Base-by-base conservation (phyloP, 2,888 invertebrate species). In the Trissoscelio sp. region DNA sequence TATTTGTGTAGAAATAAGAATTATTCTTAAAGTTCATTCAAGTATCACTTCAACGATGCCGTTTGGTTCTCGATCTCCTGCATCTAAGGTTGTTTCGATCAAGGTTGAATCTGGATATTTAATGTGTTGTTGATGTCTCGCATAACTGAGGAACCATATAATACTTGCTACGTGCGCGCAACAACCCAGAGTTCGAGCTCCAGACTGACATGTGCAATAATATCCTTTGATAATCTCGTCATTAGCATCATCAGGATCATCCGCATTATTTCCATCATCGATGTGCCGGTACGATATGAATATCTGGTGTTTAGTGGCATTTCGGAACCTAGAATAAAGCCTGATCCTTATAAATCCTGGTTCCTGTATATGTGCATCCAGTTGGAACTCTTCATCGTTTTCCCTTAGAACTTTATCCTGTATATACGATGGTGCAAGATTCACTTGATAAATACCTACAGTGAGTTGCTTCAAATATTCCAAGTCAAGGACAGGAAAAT, bases 381-480 rank as follows among this genome's bases (percentile, higher is more conserved):
- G 39, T 53, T 74, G 58, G 16, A 60, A 37, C 44, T 75, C 70
- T 1, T 75, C 70, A 11, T 81, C 66, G 48, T 58, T 60, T 46
- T 77, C 66, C 31, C 77, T 39, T 0, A 57, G 0, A 1, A 64
- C 7, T 60, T 78, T 74, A 31, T 79, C 82, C 39, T 79, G 55
- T 11, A 64, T 31, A 28, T 82, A 82, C 22, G 42, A 34, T 57
- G 62, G 55, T 12, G 74, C 60, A 46, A 81, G 69, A 0, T 72
- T 73, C 0, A 78, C 37, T 58, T 82, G 70, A 67, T 79, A 79
- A 62, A 75, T n/a, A n/a, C 74, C 62, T 7, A 80, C 42, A 6
- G 70, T 72, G 14, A 79, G 42, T 31, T 79, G 60, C 28, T 53
- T 70, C 3, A 79, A 28, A 20, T 70, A 82, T 1, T 74, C 48